These are phyloP conservation scores for Dryoscopus gambensis DNA, from an alignment of 2,113 vertebrate genomes.

Conservation along the genomic window DNA sequence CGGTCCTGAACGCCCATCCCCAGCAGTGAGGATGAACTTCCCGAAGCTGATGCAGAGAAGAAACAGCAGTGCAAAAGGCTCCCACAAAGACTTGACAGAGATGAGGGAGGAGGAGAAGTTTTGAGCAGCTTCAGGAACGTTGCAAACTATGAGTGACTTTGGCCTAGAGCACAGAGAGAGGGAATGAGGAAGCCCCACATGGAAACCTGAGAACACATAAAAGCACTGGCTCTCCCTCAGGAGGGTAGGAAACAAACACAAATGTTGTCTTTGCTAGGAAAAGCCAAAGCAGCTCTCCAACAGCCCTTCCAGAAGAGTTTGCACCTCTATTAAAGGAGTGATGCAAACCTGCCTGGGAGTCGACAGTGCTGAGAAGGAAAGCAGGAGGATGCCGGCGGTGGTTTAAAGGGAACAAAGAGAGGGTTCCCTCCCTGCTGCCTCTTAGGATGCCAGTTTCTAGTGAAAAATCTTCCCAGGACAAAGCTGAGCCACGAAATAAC, in stretches of 20 bases:
- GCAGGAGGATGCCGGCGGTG: not conserved
- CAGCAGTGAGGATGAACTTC: not conserved
- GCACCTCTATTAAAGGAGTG: not conserved
- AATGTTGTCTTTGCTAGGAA: not conserved
- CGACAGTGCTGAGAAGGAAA: accelerated
- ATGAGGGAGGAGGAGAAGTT: not conserved
- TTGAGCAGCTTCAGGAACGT: not conserved
- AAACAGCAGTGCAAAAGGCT: not conserved
- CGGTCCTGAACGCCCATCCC: not conserved
- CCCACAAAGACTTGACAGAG: not conserved
- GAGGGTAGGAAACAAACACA: not conserved
- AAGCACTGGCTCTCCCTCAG: not conserved
- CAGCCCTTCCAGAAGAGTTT: not conserved
- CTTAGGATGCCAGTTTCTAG: not conserved
- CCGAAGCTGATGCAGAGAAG: not conserved
- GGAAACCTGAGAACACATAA: not conserved
- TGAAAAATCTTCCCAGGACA: not conserved
- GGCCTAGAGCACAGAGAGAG: accelerated
- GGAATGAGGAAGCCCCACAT: not conserved
- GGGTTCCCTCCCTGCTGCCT: not conserved
- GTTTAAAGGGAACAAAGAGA: not conserved
- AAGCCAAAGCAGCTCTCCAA: not conserved
- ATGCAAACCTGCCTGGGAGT: not conserved
- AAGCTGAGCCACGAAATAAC: not conserved
- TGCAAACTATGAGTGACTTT: not conserved